Evolutionary conservation across 2,888 invertebrate genomes (phyloP), one percentile per base, ranked within the genome.

Genomic region (Spialia ferax): DNA sequence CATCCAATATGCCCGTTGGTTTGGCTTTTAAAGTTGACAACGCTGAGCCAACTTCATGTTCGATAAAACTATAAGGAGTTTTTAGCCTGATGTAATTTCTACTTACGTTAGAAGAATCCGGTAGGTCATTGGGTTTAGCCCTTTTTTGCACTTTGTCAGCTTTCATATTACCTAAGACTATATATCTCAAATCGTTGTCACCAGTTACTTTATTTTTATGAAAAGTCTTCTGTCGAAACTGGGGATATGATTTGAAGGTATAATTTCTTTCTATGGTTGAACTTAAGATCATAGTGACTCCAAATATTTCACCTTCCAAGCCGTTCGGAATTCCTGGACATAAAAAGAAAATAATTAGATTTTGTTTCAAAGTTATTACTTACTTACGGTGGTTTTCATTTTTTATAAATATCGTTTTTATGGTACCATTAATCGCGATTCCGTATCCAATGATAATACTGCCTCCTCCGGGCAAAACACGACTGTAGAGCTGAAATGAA

Each of bases 381-480:
- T n/a, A n/a, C n/a, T n/a, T n/a, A n/a, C n/a, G n/a, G n/a, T n/a
- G n/a, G n/a, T n/a, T n/a, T n/a, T n/a, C n/a, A n/a, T n/a, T n/a
- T n/a, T n/a, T n/a, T n/a, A n/a, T n/a, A n/a, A n/a, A n/a, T n/a
- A n/a, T n/a, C n/a, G n/a, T n/a, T n/a, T n/a, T n/a, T n/a, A n/a
- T n/a, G n/a, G 1, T 18, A 91, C 96, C 95, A 75, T 94, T 94
- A 76, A 95, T 94, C n/a, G 95, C 94, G 73, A 95, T 95, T 74
- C 96, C 96, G 81, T 96, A 96, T 20, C 96, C 96, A n/a, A 96
- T 87, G 8, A 96, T 95, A 6, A 96, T 83, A 75, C 96, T 96
- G 8, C 96, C 96, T 3, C 94, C 94, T 23, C 91, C 90, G 6
- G 95, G 95, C 68, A 96, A 88, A 56, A 92, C 84, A 61, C 91